Conservation (phyloP, 2,888 invertebrate genomes). For the Acronicta leporina region DNA sequence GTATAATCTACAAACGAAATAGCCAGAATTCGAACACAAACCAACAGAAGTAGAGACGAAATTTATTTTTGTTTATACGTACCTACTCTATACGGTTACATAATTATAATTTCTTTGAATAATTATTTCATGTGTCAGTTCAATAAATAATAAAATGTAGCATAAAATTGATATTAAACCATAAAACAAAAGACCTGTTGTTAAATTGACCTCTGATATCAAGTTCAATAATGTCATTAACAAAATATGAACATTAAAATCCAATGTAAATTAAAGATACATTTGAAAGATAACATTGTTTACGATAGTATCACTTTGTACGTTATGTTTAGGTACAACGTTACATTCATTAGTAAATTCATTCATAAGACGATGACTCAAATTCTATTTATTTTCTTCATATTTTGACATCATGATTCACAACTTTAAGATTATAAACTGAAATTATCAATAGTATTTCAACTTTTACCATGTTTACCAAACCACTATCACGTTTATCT, state of each 20-base stretch:
- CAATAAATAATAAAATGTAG: slow-evolving; percentile 4
- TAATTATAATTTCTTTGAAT: background rate
- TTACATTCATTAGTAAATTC: slow-evolving; percentile 55
- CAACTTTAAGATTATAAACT: background rate
- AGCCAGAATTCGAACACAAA: too few relatives aligned
- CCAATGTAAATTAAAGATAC: slow-evolving; percentile 41
- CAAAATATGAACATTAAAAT: slow-evolving; percentile 40
- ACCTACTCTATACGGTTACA: too few relatives aligned
- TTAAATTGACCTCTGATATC: slow-evolving; percentile 34
- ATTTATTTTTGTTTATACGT: too few relatives aligned
- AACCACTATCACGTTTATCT: slow-evolving; percentile 83
- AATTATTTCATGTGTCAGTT: background rate
- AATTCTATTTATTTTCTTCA: slow-evolving; percentile 60
- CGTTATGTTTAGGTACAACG: slow-evolving; percentile 53
- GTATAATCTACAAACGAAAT: too few relatives aligned
- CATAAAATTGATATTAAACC: slow-evolving; percentile 22
- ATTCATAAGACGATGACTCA: slow-evolving; percentile 65
- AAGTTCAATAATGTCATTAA: slow-evolving; percentile 46
- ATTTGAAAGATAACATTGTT: slow-evolving; percentile 64
- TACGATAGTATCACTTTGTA: slow-evolving; percentile 62
- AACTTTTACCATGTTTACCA: slow-evolving; percentile 54
- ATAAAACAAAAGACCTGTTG: slow-evolving; percentile 28
- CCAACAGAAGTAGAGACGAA: too few relatives aligned
- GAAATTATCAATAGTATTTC: slow-evolving; percentile 21
- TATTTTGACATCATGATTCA: slow-evolving; percentile 41